A percentile compares a stretch with the other conserved stretches of the same genome.
Conservation (phyloP, 1,140 invertebrate genomes). For the Augochlora pura region DNA sequence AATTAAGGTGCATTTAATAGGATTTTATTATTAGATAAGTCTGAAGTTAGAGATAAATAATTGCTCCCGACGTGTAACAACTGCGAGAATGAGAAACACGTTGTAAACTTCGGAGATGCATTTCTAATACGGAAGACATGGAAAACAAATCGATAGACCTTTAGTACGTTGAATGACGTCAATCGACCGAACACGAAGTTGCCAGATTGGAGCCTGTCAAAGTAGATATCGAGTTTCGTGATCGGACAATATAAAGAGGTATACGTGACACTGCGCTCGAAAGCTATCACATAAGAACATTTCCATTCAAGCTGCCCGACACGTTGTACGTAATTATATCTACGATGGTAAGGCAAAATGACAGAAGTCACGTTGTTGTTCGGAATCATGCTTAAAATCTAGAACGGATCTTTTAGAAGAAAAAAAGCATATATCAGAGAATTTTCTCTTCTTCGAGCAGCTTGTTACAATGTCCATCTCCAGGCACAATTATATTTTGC, state of each 20-base stretch:
- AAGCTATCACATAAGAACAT: constrained; percentile 16
- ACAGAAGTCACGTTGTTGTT: too few species aligned
- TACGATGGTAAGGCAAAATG: too few species aligned
- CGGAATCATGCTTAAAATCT: too few species aligned
- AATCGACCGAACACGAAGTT: constrained; percentile 15
- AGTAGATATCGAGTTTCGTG: constrained; percentile 39
- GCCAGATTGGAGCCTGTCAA: constrained; percentile 27
- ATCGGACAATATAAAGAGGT: constrained; percentile 40
- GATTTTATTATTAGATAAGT: neutral
- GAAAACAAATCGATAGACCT: constrained; percentile 36
- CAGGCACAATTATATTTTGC: too few species aligned
- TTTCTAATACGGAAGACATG: neutral
- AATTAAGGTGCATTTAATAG: too few species aligned
- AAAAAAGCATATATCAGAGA: too few species aligned
- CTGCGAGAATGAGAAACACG: neutral
- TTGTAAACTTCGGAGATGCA: neutral
- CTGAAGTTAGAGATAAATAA: neutral
- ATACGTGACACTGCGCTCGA: neutral
- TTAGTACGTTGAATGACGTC: constrained; percentile 12
- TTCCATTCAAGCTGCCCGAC: neutral
- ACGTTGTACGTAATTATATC: neutral
- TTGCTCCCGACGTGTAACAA: neutral
- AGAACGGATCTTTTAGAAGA: too few species aligned
- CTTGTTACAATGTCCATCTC: too few species aligned
- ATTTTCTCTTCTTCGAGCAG: too few species aligned